Percentiles rank a stretch among this genome's conserved stretches.
phyloP scores from a whole-genome alignment of 2,113 vertebrate genomes.

The Spea multiplicata region DNA sequence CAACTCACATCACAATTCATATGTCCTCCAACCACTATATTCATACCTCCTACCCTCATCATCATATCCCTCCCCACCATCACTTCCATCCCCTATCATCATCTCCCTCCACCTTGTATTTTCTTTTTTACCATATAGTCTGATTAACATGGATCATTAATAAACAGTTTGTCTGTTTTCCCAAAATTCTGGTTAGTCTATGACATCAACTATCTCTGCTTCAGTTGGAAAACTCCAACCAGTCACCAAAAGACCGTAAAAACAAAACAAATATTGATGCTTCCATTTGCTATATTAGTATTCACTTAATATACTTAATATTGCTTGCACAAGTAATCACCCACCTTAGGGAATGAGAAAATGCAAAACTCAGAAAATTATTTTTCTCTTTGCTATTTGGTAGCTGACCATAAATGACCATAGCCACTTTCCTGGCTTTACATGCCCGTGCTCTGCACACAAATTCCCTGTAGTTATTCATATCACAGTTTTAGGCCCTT shows the following conservation, averaged over 20 bases:
- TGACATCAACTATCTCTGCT: no score
- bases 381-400: not conserved
- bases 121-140: no score
- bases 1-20: no score
- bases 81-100: no score
- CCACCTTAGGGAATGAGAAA: constrained; percentile 22
- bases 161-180: no score
- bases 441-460: constrained; percentile 30
- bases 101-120: no score
- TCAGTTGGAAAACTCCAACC: no score
- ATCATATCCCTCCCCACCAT: no score
- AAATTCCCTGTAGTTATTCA: constrained; percentile 35
- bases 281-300: constrained; percentile 17
- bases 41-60: no score
- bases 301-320: constrained; percentile 43
- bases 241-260: not conserved
- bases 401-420: constrained; percentile 26
- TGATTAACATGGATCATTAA: no score
- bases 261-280: not conserved
- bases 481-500: constrained; percentile 34
- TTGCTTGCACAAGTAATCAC: constrained; percentile 1
- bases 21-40: no score
- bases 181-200: no score
- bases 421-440: constrained; percentile 4
- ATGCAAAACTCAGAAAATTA: constrained; percentile 39